Conservation (phyloP, 2,797 vertebrate species). For the Darevskia nairensis region DNA sequence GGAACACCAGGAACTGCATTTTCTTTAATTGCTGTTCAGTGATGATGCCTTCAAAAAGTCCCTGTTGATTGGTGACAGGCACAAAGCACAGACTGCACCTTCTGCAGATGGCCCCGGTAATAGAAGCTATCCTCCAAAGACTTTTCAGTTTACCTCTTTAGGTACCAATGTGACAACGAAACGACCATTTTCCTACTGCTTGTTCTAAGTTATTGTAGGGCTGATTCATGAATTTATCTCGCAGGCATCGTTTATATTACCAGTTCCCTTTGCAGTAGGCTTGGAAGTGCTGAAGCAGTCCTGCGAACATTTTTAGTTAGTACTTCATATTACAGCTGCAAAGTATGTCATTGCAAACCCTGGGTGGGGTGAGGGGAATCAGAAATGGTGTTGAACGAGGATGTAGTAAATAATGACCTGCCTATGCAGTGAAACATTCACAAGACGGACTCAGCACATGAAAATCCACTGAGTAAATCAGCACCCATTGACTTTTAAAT, state of each 20-base stretch:
- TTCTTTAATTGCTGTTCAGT: background rate
- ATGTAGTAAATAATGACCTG: background rate
- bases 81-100: background rate
- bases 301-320: background rate
- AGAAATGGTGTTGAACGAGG: background rate
- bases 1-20: too few species aligned
- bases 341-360: too few species aligned
- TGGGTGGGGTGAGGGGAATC: background rate
- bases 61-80: background rate
- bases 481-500: background rate
- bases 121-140: background rate
- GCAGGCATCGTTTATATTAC: background rate
- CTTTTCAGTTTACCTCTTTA: background rate
- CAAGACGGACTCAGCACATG: background rate
- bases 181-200: conserved; percentile 11
- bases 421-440: background rate
- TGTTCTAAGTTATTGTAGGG: conserved; percentile 4
- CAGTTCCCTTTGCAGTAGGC: background rate
- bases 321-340: background rate
- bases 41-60: background rate
- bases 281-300: background rate
- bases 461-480: conserved; percentile 11
- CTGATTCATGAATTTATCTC: background rate
- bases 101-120: background rate
- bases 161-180: background rate